phyloP scores from a whole-genome alignment of 1,140 invertebrate genomes.

The Euschistus heros region DNA sequence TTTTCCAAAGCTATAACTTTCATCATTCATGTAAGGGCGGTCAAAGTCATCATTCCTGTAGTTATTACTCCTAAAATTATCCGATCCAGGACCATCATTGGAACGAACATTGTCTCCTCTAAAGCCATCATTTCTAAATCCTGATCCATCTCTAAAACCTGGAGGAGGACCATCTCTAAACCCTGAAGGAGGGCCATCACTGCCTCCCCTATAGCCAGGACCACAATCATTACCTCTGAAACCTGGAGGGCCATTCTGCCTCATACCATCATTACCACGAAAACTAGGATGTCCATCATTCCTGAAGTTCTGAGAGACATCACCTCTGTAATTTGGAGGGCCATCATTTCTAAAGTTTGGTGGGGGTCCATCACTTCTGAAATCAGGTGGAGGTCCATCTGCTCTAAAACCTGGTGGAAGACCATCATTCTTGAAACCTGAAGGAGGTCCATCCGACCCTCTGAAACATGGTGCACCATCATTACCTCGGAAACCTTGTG shows the following conservation, averaged over 20 bases:
- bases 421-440: background rate
- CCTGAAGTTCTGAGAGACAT: background rate
- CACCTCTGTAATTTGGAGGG: background rate
- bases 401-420: background rate
- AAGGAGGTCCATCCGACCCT: background rate
- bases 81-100: background rate
- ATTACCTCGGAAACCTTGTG: background rate
- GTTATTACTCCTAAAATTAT: background rate
- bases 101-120: background rate
- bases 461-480: constrained; percentile 3
- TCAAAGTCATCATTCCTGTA: constrained; percentile 5
- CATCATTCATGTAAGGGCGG: background rate
- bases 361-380: background rate
- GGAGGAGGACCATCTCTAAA: constrained; percentile 1
- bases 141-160: constrained; percentile 1
- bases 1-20: background rate
- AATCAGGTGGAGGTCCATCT: background rate
- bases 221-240: background rate
- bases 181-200: background rate
- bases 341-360: background rate
- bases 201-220: background rate
- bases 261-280: background rate
- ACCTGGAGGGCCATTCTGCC: background rate
- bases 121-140: background rate
- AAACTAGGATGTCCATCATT: constrained; percentile 1